Evolutionary conservation across 2,113 vertebrate species (phyloP).

Genomic region (Balaeniceps rex): DNA sequence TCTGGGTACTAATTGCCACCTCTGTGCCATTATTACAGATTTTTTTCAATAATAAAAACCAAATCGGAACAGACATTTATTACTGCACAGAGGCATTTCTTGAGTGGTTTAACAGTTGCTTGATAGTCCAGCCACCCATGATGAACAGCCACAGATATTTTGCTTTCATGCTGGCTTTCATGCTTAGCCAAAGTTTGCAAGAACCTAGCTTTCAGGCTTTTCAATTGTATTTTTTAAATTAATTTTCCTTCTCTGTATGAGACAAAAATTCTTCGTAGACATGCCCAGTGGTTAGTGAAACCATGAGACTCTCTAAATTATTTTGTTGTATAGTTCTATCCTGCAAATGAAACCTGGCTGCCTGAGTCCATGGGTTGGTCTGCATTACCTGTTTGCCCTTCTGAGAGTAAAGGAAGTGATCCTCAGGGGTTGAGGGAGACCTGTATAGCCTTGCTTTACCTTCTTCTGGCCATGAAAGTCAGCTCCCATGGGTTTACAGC

Average conservation of each 20-base stretch:
- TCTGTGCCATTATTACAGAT: neutral
- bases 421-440: neutral
- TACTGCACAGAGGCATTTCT: neutral
- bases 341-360: neutral
- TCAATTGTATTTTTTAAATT: neutral
- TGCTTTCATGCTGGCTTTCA: neutral
- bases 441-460: neutral
- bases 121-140: neutral
- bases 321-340: neutral
- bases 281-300: neutral
- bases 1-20: neutral
- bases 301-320: neutral
- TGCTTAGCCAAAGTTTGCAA: neutral
- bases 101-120: neutral
- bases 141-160: neutral
- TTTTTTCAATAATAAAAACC: neutral
- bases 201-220: neutral
- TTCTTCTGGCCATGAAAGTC: neutral
- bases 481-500: neutral
- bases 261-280: neutral
- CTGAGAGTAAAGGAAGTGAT: neutral
- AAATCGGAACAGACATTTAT: neutral
- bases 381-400: neutral
- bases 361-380: neutral
- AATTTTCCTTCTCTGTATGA: neutral